phyloP scores from a whole-genome alignment of 2,797 vertebrate genomes.

The Myiothlypis chrysogaster region DNA sequence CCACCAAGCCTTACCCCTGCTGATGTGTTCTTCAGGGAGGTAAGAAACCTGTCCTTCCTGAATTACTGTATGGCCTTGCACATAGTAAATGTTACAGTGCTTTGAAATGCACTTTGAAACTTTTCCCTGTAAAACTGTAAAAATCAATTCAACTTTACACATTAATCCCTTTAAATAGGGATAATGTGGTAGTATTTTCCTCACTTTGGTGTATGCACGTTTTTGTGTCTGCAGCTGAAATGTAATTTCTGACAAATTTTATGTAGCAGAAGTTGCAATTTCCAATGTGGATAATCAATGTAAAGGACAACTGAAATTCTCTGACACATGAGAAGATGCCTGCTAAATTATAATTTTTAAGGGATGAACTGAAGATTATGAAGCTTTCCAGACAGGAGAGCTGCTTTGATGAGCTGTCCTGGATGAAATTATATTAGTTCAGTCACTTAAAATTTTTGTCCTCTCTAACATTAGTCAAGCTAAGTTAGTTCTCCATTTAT shows the following conservation, averaged over 20 bases:
- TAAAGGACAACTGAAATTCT: background rate
- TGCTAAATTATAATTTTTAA: background rate
- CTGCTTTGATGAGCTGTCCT: background rate
- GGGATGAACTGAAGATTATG: background rate
- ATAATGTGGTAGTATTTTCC: background rate
- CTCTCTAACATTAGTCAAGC: background rate
- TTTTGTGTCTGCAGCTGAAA: background rate
- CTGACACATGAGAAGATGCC: background rate
- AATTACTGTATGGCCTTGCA: background rate
- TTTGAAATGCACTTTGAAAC: background rate
- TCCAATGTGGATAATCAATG: background rate
- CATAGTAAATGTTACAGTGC: background rate
- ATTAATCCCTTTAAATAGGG: background rate
- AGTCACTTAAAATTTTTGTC: background rate
- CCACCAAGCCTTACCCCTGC: conserved; percentile 87
- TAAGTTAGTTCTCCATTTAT: background rate
- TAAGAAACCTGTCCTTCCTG: conserved; percentile 20
- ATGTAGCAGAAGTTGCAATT: background rate
- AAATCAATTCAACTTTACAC: background rate
- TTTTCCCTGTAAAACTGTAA: background rate
- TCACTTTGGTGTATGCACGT: background rate
- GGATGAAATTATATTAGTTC: background rate
- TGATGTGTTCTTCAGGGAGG: conserved; percentile 96
- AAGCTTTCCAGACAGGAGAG: background rate
- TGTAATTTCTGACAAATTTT: background rate